A percentile compares a stretch with the other conserved stretches of the same genome.
Evolutionary conservation across 1,140 invertebrate species (phyloP).

Genomic region (Bicyclus anynana): DNA sequence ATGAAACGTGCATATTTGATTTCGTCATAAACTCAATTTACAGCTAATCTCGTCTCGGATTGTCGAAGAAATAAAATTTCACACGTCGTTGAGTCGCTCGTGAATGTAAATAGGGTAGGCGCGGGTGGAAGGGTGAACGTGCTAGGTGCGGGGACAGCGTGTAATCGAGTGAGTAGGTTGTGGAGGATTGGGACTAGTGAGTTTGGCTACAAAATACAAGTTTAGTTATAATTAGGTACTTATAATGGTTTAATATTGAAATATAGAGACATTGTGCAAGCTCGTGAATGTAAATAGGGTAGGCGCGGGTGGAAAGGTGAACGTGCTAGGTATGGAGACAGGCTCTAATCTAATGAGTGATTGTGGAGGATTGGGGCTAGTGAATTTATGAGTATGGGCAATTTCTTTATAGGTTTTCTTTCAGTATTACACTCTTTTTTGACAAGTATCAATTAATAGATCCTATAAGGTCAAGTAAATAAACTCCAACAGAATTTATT

Average conservation of each 20-base stretch:
- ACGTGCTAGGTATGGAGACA: constrained; percentile 2
- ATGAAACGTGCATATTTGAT: constrained; percentile 68
- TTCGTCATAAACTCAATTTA: constrained; percentile 74
- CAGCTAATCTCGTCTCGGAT: constrained; percentile 74
- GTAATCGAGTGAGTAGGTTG: constrained; percentile 3
- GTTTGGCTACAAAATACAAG: no score
- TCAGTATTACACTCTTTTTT: no score
- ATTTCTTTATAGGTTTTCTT: no score
- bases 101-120: constrained; percentile 61
- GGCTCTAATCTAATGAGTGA: constrained; percentile 11
- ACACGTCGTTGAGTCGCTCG: constrained; percentile 56
- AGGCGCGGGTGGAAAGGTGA: constrained; percentile 39
- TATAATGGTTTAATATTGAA: no score
- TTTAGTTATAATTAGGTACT: no score
- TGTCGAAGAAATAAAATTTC: constrained; percentile 76
- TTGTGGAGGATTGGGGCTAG: no score
- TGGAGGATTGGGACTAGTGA: no score
- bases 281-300: constrained; percentile 64
- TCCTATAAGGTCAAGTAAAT: no score
- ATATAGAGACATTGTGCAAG: no score
- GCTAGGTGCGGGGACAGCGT: constrained; percentile 15
- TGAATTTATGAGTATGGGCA: no score
- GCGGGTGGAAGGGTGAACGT: constrained; percentile 36
- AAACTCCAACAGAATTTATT: no score
- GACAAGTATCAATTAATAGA: no score